phyloP scores from a whole-genome alignment of 2,888 invertebrate genomes.

The Melanargia galathea region DNA sequence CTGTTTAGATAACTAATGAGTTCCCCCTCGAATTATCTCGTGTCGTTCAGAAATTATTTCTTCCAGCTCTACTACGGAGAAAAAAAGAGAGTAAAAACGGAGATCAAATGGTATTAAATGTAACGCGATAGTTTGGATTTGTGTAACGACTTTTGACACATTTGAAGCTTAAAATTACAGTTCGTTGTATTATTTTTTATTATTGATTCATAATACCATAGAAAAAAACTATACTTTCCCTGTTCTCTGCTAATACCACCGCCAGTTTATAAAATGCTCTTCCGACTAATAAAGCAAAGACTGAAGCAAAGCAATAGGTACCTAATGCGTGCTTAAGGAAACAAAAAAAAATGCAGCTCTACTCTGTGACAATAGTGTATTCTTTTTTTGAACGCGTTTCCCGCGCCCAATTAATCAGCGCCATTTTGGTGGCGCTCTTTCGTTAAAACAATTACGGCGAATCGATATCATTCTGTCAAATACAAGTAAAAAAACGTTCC shows the following conservation, averaged over 20 bases:
- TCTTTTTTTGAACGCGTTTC: constrained; percentile 60
- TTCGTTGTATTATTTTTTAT: neutral
- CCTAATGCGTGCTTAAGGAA: too few species aligned
- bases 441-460: constrained; percentile 74
- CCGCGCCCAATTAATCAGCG: constrained; percentile 62
- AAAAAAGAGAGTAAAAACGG: constrained; percentile 47
- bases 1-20: constrained; percentile 66
- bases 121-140: constrained; percentile 45
- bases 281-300: too few species aligned
- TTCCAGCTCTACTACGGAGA: constrained; percentile 37
- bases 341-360: neutral
- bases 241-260: too few species aligned
- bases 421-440: constrained; percentile 65
- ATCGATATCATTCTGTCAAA: constrained; percentile 71
- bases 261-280: too few species aligned
- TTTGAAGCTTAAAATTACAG: constrained; percentile 22
- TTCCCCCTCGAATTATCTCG: constrained; percentile 43
- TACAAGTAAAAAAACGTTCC: constrained; percentile 42
- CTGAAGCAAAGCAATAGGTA: too few species aligned
- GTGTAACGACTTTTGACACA: constrained; percentile 42
- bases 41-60: constrained; percentile 31
- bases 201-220: too few species aligned
- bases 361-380: constrained; percentile 31
- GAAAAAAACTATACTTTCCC: too few species aligned
- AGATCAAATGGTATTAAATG: constrained; percentile 45